Evolutionary conservation across 1,140 invertebrate genomes (phyloP).

Genomic region (Formica selysi): DNA sequence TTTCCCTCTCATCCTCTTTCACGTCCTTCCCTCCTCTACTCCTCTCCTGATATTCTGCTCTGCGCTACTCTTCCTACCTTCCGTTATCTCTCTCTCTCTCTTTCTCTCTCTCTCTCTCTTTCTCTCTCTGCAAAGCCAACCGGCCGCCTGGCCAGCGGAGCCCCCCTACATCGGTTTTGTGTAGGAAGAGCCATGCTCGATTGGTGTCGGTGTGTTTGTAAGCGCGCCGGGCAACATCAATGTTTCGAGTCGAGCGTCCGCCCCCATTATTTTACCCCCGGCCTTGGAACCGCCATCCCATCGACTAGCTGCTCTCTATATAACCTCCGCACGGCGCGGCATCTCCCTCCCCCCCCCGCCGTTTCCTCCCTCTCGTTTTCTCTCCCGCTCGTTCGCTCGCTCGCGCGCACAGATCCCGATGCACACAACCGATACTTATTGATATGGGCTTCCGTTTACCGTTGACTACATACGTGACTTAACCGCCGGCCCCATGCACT

Average conservation of each 20-base stretch:
- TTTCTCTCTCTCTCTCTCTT: constrained; percentile 20
- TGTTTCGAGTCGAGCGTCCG: constrained; percentile 82
- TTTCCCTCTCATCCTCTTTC: constrained; percentile 63
- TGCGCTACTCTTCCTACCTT: constrained; percentile 30
- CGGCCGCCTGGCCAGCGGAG: constrained; percentile 75
- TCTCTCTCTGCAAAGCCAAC: constrained; percentile 62
- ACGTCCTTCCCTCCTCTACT: constrained; percentile 45
- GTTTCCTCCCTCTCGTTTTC: constrained; percentile 36
- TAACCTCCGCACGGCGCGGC: constrained; percentile 39
- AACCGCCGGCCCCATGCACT: constrained; percentile 78
- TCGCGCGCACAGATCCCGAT: constrained; percentile 68
- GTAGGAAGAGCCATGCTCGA: constrained; percentile 77
- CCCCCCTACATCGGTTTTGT: constrained; percentile 76
- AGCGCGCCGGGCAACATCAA: constrained; percentile 79
- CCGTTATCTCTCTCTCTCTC: background rate
- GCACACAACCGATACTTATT: constrained; percentile 82
- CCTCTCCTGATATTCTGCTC: constrained; percentile 43
- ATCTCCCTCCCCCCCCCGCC: background rate
- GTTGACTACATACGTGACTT: constrained; percentile 82
- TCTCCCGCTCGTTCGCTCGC: constrained; percentile 34
- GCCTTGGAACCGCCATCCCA: constrained; percentile 71
- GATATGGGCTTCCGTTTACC: constrained; percentile 83
- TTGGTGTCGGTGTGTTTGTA: constrained; percentile 79
- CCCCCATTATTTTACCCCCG: constrained; percentile 82
- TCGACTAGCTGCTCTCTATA: constrained; percentile 55